phyloP scores from a whole-genome alignment of 2,888 invertebrate species.

The Gryllus longicercus region DNA sequence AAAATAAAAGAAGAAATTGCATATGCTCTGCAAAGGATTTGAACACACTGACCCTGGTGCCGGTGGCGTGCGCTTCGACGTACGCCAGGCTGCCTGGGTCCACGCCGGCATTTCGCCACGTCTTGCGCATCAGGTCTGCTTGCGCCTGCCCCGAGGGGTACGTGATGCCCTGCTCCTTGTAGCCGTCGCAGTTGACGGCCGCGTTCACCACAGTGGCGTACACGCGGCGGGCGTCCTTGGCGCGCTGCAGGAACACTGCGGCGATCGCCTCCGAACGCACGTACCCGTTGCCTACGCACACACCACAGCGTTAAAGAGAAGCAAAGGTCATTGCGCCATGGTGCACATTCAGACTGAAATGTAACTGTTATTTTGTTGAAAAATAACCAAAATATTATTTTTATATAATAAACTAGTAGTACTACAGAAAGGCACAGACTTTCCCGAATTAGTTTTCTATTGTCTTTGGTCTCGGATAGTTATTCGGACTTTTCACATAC shows the following conservation, averaged over 20 bases:
- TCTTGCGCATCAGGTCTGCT: slow-evolving; percentile 50
- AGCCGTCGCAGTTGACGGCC: slow-evolving; percentile 59
- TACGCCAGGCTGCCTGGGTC: slow-evolving; percentile 57
- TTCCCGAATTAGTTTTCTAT: too few relatives aligned
- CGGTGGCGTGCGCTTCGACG: slow-evolving; percentile 67
- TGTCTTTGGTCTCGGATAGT: too few relatives aligned
- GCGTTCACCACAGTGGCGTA: slow-evolving; percentile 51
- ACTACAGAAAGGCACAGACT: too few relatives aligned
- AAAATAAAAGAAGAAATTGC: neutral
- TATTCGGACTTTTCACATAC: too few relatives aligned
- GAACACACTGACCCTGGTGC: slow-evolving; percentile 49
- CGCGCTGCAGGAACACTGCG: slow-evolving; percentile 68
- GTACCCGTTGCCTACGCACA: slow-evolving; percentile 59
- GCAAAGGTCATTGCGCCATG: too few relatives aligned
- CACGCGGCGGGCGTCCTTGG: slow-evolving; percentile 44
- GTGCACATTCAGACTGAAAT: too few relatives aligned
- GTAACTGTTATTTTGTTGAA: too few relatives aligned
- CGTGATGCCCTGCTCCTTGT: slow-evolving; percentile 64
- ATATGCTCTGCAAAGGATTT: neutral
- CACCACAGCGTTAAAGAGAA: too few relatives aligned
- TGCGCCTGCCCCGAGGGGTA: slow-evolving; percentile 59
- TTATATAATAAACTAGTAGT: too few relatives aligned
- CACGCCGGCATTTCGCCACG: slow-evolving; percentile 58
- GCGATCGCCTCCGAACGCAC: slow-evolving; percentile 77
- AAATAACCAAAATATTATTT: too few relatives aligned